phyloP scores from a whole-genome alignment of 2,797 vertebrate genomes.

The Poeciliopsis infans region DNA sequence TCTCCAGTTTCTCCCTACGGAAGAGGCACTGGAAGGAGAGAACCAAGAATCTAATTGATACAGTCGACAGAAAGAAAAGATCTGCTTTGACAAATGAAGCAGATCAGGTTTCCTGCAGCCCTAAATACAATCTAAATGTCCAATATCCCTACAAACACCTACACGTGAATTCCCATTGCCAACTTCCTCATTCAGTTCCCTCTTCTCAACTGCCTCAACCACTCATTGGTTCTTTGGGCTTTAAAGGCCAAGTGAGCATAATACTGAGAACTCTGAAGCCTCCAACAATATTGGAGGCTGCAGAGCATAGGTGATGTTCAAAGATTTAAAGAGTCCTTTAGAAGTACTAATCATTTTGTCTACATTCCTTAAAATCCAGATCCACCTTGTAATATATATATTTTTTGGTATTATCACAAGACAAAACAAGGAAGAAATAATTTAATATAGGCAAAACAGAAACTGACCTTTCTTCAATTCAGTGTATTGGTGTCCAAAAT shows the following conservation, averaged over 20 bases:
- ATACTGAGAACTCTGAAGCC: slow-evolving; percentile 51
- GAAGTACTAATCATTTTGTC: too few relatives aligned
- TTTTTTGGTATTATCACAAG: background rate
- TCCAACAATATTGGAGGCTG: slow-evolving; percentile 13
- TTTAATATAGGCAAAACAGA: background rate
- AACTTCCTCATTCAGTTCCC: slow-evolving; percentile 40
- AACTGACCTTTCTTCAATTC: background rate
- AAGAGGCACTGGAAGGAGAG: slow-evolving; percentile 83
- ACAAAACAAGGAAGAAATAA: background rate
- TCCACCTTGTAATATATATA: background rate
- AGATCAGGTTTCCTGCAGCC: slow-evolving; percentile 78
- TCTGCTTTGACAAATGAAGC: slow-evolving; percentile 81
- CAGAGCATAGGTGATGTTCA: slow-evolving; percentile 48
- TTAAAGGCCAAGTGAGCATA: slow-evolving; percentile 83
- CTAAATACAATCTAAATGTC: slow-evolving; percentile 71
- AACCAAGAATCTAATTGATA: slow-evolving; percentile 49
- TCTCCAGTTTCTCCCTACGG: slow-evolving; percentile 81
- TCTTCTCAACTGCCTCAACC: slow-evolving; percentile 84
- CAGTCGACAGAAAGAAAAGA: slow-evolving; percentile 79
- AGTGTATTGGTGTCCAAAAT: background rate
- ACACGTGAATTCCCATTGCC: slow-evolving; percentile 82
- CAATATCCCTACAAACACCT: slow-evolving; percentile 84
- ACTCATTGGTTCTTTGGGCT: slow-evolving; percentile 83
- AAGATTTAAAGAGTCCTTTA: background rate
- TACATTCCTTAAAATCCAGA: background rate